Percentiles rank a stretch among this genome's conserved stretches.
These are phyloP conservation scores for Alces alces DNA, from an alignment of 2,113 vertebrate genomes.

Conservation along the genomic window DNA sequence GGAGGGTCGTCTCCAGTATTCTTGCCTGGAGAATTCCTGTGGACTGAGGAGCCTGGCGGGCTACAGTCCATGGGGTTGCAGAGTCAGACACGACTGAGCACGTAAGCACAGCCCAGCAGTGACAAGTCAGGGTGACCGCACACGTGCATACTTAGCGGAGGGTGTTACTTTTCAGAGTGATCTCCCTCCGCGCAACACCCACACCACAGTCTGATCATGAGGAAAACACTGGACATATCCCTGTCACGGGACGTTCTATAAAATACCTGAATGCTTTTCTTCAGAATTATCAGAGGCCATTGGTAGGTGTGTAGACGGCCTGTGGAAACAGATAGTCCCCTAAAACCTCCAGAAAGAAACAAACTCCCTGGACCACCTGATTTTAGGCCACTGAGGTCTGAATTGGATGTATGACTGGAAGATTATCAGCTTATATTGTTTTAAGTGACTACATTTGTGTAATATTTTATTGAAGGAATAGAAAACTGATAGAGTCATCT, in stretches of 20 bases:
- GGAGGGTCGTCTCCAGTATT: background rate
- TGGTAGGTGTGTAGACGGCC: background rate
- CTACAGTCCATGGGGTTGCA: background rate
- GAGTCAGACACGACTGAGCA: background rate
- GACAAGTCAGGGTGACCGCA: background rate
- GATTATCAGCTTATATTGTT: background rate
- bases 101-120: background rate
- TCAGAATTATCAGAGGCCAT: background rate
- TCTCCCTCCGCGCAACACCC: background rate
- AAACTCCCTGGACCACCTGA: background rate
- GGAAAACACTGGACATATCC: background rate
- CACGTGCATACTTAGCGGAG: fast-evolving
- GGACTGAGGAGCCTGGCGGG: background rate
- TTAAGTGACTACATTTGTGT: background rate
- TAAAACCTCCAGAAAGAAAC: background rate
- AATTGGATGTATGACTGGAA: background rate
- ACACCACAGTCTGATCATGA: background rate
- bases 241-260: background rate
- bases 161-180: background rate
- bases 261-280: background rate
- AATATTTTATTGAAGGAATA: background rate
- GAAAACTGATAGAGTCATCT: background rate
- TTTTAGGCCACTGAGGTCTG: background rate
- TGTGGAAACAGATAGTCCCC: background rate
- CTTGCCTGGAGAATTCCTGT: background rate